A percentile compares a stretch with the other conserved stretches of the same genome.
phyloP scores from a whole-genome alignment of 2,113 vertebrate species.

The Calyptomena viridis region DNA sequence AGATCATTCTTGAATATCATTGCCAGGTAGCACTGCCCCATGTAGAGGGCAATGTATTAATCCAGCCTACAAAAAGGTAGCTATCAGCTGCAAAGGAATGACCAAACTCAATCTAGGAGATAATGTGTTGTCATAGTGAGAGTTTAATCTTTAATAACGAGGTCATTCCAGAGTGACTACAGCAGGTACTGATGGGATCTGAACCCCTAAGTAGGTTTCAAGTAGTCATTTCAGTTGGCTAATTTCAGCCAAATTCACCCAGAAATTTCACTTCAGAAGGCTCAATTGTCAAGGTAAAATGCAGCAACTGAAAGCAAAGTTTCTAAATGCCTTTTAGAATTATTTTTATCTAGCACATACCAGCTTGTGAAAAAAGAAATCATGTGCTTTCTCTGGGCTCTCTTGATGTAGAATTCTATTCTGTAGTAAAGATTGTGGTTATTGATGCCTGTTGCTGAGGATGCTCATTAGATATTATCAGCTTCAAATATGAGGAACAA shows the following conservation, averaged over 20 bases:
- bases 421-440: background rate
- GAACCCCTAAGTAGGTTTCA: background rate
- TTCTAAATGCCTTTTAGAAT: background rate
- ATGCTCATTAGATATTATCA: background rate
- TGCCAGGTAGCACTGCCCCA: background rate
- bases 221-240: background rate
- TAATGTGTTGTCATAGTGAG: background rate
- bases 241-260: background rate
- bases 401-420: conserved; percentile 3
- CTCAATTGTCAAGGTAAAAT: background rate
- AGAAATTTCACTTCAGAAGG: background rate
- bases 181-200: background rate
- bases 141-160: background rate
- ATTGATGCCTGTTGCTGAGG: background rate
- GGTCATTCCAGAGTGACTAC: background rate
- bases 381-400: background rate
- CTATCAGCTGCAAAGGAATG: background rate
- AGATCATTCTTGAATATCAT: background rate
- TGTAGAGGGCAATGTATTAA: background rate
- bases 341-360: background rate
- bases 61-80: background rate
- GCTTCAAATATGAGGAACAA: background rate
- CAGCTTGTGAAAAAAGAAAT: background rate
- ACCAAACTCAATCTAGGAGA: background rate
- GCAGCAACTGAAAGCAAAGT: background rate